Evolutionary conservation across 2,797 vertebrate genomes (phyloP).

Genomic region (Hybognathus amarus): DNA sequence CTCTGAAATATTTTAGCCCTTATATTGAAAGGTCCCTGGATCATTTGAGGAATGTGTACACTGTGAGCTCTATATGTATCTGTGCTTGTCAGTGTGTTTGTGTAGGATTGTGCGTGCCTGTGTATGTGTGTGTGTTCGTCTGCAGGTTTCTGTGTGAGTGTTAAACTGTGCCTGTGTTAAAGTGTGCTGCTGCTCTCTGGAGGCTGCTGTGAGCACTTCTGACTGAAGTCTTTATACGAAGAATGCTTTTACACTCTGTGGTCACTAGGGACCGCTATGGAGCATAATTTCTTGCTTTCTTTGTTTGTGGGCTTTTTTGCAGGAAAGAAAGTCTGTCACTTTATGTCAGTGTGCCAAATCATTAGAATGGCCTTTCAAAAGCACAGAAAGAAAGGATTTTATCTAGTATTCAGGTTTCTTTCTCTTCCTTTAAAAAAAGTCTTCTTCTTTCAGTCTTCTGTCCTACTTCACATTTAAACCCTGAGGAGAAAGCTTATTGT

Average conservation of each 20-base stretch:
- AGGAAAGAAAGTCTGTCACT: constrained; percentile 11
- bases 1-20: constrained; percentile 52
- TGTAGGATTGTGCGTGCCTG: not conserved
- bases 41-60: constrained; percentile 33
- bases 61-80: constrained; percentile 28
- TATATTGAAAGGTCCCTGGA: constrained; percentile 41
- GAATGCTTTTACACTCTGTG: not conserved
- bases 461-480: constrained; percentile 23
- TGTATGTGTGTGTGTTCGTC: not conserved
- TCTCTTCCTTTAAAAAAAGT: constrained; percentile 39
- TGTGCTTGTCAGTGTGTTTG: constrained; percentile 31
- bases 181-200: constrained; percentile 59
- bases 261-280: constrained; percentile 13
- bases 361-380: not conserved
- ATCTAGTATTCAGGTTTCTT: constrained; percentile 9
- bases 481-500: constrained; percentile 18
- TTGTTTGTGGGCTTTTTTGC: not conserved
- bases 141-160: not conserved
- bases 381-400: not conserved
- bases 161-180: constrained; percentile 42
- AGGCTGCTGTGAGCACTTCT: constrained; percentile 31
- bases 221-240: not conserved
- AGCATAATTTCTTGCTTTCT: constrained; percentile 8
- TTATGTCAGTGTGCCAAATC: not conserved
- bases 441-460: not conserved